phyloP scores from a whole-genome alignment of 2,797 vertebrate species.

The Botia almorhae region DNA sequence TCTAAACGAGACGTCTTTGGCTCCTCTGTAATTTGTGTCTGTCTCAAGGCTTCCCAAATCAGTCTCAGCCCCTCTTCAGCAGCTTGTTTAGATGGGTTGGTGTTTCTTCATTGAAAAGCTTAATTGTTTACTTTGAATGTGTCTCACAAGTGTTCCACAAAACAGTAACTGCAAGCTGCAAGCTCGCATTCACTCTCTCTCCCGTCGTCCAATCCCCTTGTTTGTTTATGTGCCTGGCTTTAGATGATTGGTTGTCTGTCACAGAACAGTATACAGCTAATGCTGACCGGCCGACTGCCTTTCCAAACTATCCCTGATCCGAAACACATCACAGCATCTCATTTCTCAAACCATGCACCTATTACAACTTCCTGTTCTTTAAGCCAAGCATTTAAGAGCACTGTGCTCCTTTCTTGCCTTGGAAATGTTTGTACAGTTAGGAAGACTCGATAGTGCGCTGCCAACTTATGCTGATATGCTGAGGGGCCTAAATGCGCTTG shows the following conservation, averaged over 20 bases:
- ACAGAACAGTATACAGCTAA: too few relatives aligned
- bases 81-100: slow-evolving; percentile 53
- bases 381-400: slow-evolving; percentile 46
- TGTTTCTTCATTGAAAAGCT: slow-evolving; percentile 58
- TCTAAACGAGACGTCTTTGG: slow-evolving; percentile 52
- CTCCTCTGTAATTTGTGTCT: slow-evolving; percentile 59
- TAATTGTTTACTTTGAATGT: slow-evolving; percentile 65
- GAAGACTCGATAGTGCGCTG: slow-evolving; percentile 59
- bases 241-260: slow-evolving; percentile 46
- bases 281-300: slow-evolving; percentile 48
- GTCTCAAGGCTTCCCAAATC: slow-evolving; percentile 53
- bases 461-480: slow-evolving; percentile 58
- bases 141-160: slow-evolving; percentile 55
- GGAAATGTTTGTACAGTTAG: slow-evolving; percentile 67
- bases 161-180: slow-evolving; percentile 60
- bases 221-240: slow-evolving; percentile 34
- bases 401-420: slow-evolving; percentile 43
- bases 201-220: slow-evolving; percentile 16
- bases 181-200: slow-evolving; percentile 29
- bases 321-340: slow-evolving; percentile 43
- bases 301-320: slow-evolving; percentile 52
- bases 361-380: slow-evolving; percentile 46
- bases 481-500: slow-evolving; percentile 57
- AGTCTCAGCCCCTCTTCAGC: slow-evolving; percentile 42
- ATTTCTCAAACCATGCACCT: slow-evolving; percentile 55